A percentile compares a stretch with the other conserved stretches of the same genome.
Conservation (phyloP, 2,888 invertebrate species). For the Nipponacmea schrenckii region DNA sequence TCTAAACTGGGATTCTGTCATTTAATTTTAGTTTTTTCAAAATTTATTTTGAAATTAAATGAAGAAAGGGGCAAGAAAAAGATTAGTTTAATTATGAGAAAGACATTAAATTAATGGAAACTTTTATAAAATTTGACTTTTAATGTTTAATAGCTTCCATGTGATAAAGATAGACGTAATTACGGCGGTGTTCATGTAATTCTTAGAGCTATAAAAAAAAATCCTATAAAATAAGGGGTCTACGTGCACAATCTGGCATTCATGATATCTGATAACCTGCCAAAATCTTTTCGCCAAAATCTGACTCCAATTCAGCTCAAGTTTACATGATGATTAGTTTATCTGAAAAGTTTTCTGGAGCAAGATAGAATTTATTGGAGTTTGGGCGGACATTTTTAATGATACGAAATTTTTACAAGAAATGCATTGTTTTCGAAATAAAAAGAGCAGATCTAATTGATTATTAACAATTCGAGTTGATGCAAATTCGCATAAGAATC, state of each 20-base stretch:
- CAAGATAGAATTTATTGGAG: no score
- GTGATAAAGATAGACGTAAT: background rate
- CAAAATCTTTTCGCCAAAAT: background rate
- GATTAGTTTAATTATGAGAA: background rate
- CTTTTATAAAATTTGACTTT: conserved; percentile 4
- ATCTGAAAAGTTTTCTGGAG: background rate
- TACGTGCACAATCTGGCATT: conserved; percentile 1
- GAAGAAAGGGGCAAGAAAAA: no score
- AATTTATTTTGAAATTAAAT: no score
- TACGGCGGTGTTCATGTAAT: background rate
- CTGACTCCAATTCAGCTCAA: background rate
- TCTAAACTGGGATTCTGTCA: no score
- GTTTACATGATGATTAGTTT: background rate
- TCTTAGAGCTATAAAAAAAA: background rate
- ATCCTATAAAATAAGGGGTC: conserved; percentile 1
- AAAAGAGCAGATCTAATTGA: no score
- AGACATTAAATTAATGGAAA: conserved; percentile 7
- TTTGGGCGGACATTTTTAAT: no score
- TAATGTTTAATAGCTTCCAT: conserved; percentile 2
- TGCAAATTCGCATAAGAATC: no score
- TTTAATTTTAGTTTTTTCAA: no score
- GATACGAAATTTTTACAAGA: no score
- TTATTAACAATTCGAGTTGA: no score
- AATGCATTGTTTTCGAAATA: no score
- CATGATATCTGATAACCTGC: background rate